Evolutionary conservation across 2,888 invertebrate genomes (phyloP).

Genomic region (Petrophora chlorosata): DNA sequence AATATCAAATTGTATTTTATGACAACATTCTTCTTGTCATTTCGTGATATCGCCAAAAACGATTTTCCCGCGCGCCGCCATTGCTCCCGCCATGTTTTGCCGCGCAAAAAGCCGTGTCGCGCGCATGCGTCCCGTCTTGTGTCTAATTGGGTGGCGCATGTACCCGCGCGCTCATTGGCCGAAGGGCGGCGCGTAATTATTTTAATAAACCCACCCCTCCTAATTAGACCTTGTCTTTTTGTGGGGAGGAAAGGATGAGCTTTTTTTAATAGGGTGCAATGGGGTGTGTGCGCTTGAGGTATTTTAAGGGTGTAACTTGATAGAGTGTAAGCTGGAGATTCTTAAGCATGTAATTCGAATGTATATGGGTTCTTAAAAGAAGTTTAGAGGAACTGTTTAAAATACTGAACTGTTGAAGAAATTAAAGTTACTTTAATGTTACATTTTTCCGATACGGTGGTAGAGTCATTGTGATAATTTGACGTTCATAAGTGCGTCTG

Average conservation of each 20-base stretch:
- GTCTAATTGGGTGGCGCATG: conserved; percentile 72
- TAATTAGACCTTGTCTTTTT: conserved; percentile 59
- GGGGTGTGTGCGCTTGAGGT: conserved; percentile 18
- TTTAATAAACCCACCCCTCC: conserved; percentile 77
- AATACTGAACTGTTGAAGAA: too few species aligned
- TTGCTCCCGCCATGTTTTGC: conserved; percentile 55
- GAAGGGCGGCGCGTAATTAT: conserved; percentile 75
- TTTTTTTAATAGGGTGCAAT: conserved; percentile 12
- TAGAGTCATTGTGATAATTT: too few species aligned
- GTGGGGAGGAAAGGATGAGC: conserved; percentile 6
- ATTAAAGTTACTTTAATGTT: too few species aligned
- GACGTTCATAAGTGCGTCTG: too few species aligned
- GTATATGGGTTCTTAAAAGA: too few species aligned
- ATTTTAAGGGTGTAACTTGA: conserved; percentile 22
- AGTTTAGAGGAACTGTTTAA: too few species aligned
- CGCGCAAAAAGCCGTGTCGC: conserved; percentile 60
- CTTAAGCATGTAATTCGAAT: neutral
- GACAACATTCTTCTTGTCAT: conserved; percentile 12
- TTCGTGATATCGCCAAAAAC: conserved; percentile 30
- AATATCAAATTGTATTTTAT: too few species aligned
- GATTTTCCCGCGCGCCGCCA: conserved; percentile 46
- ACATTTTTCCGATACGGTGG: too few species aligned
- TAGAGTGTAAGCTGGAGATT: conserved; percentile 1
- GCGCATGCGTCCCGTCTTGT: conserved; percentile 55
- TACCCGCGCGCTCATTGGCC: conserved; percentile 66